Conservation (phyloP, 2,113 vertebrate genomes). For the Pollachius pollachius region DNA sequence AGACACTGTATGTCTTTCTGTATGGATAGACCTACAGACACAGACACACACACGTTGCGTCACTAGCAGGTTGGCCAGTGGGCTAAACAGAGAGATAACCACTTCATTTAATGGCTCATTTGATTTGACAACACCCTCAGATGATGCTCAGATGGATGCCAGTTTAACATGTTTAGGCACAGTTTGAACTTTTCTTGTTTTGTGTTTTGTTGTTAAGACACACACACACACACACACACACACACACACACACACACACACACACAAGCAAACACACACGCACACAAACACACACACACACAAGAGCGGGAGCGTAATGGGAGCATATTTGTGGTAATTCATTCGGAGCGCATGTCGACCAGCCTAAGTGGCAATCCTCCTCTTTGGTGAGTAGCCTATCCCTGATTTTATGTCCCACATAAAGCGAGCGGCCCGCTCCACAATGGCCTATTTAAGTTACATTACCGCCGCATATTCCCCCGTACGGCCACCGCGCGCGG, state of each 20-base stretch:
- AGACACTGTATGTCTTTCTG: neutral
- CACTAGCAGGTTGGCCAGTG: too few relatives aligned
- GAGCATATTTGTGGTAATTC: slow-evolving; percentile 67
- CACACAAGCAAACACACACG: neutral
- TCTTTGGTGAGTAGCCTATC: slow-evolving; percentile 60
- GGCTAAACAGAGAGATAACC: too few relatives aligned
- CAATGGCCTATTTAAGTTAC: slow-evolving; percentile 74
- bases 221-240: neutral
- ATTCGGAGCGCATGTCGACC: slow-evolving; percentile 63
- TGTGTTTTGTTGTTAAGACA: too few relatives aligned
- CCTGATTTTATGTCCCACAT: slow-evolving; percentile 70
- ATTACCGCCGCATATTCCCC: slow-evolving; percentile 67
- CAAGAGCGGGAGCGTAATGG: slow-evolving; percentile 47
- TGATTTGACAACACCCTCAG: too few relatives aligned
- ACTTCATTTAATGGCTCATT: too few relatives aligned
- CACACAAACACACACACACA: slow-evolving; percentile 16
- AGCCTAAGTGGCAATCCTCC: slow-evolving; percentile 71
- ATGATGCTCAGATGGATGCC: too few relatives aligned
- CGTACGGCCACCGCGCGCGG: slow-evolving; percentile 70
- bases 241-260: neutral
- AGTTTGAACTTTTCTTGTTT: too few relatives aligned
- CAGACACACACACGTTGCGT: too few relatives aligned
- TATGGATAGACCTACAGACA: neutral
- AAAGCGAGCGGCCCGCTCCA: slow-evolving; percentile 59
- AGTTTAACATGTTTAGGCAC: too few relatives aligned